Conservation (phyloP, 2,113 vertebrate genomes). For the Menidia beryllina region DNA sequence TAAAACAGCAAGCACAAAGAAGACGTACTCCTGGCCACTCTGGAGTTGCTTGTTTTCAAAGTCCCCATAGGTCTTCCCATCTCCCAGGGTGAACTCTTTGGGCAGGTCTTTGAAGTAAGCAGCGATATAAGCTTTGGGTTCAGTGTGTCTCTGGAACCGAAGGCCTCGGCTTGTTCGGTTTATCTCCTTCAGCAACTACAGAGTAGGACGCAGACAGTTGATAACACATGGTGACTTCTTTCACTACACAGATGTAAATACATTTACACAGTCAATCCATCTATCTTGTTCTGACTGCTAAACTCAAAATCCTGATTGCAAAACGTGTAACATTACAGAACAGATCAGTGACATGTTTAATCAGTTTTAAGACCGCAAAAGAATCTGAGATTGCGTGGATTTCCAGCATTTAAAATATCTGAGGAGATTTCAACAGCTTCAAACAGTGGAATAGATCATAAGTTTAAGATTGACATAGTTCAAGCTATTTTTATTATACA, state of each 20-base stretch:
- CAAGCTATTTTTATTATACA: constrained; percentile 45
- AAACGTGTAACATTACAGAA: constrained; percentile 50
- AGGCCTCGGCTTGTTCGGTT: constrained; percentile 92
- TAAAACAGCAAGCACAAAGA: constrained; percentile 95
- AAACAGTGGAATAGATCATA: constrained; percentile 40
- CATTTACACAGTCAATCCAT: constrained; percentile 43
- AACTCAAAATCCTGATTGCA: constrained; percentile 58
- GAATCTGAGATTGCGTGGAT: constrained; percentile 57
- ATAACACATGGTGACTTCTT: constrained; percentile 53
- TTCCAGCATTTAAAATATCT: constrained; percentile 46
- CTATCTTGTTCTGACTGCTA: constrained; percentile 44
- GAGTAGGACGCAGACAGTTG: constrained; percentile 30
- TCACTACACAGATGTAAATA: constrained; percentile 43
- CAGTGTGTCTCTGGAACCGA: constrained; percentile 90
- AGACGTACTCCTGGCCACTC: constrained; percentile 96
- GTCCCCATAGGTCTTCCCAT: constrained; percentile 92
- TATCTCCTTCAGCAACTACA: constrained; percentile 95
- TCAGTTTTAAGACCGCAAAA: constrained; percentile 53
- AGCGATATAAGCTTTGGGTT: constrained; percentile 95
- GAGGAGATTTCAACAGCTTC: constrained; percentile 58
- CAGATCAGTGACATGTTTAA: constrained; percentile 67
- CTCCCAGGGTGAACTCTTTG: constrained; percentile 94
- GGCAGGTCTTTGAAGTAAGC: constrained; percentile 95
- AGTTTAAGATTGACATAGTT: constrained; percentile 44
- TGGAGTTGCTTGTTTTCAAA: constrained; percentile 97